A percentile compares a stretch with the other conserved stretches of the same genome.
phyloP scores from a whole-genome alignment of 2,113 vertebrate genomes.

The Oenanthe melanoleuca region DNA sequence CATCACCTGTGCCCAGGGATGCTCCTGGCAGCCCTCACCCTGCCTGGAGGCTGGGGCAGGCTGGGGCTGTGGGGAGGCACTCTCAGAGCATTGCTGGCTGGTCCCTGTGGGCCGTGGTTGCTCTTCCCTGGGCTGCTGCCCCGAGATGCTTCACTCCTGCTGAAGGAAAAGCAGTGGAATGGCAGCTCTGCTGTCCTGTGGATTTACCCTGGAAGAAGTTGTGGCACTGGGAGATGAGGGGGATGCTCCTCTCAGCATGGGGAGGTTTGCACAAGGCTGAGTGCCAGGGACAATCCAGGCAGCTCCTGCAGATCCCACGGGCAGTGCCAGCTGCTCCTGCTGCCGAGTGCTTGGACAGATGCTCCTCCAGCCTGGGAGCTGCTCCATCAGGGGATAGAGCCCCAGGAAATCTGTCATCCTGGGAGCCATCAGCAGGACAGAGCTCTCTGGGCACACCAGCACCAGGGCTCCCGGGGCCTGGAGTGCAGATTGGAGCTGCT shows the following conservation, averaged over 20 bases:
- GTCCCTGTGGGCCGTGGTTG: background rate
- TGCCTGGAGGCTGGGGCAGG: background rate
- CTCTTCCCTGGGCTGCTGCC: background rate
- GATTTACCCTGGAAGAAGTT: background rate
- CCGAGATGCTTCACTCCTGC: fast-evolving
- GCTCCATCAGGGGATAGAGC: background rate
- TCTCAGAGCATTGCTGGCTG: fast-evolving
- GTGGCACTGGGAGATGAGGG: fast-evolving
- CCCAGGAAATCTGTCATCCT: background rate
- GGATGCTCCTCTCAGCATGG: background rate
- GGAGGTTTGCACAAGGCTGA: background rate
- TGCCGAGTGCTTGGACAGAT: background rate
- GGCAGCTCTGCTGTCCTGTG: fast-evolving
- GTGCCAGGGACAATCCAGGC: fast-evolving
- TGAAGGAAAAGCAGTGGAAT: fast-evolving
- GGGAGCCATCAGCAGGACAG: fast-evolving
- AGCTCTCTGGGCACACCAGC: fast-evolving
- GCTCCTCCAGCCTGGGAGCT: background rate
- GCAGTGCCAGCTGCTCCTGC: constrained; percentile 19
- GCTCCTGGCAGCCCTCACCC: background rate
- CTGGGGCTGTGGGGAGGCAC: fast-evolving
- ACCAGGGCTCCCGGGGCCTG: fast-evolving
- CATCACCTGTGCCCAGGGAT: background rate
- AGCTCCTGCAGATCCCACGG: fast-evolving
- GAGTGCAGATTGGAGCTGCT: fast-evolving